Evolutionary conservation across 1,140 invertebrate genomes (phyloP).

Genomic region (Tribolium castaneum): DNA sequence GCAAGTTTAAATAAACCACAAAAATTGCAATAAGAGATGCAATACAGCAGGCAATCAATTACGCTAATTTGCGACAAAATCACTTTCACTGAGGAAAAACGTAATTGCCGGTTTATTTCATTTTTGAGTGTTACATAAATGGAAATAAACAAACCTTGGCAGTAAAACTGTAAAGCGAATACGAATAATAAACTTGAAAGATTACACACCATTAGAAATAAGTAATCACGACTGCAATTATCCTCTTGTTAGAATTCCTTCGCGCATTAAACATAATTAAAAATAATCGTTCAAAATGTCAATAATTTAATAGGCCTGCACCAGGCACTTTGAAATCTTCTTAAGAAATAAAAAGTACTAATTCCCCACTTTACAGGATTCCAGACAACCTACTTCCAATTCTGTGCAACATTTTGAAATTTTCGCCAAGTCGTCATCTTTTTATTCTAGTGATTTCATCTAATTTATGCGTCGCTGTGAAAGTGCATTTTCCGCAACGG

Average conservation of each 20-base stretch:
- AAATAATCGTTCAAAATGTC: neutral
- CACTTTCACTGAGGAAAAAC: neutral
- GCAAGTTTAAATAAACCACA: no score
- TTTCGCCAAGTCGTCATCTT: neutral
- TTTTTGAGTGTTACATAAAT: neutral
- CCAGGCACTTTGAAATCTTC: neutral
- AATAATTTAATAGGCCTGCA: neutral
- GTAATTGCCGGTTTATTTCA: neutral
- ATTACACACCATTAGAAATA: neutral
- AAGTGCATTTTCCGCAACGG: neutral
- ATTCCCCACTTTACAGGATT: neutral
- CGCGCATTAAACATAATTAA: neutral
- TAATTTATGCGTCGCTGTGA: neutral
- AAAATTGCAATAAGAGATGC: no score
- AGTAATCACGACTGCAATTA: neutral
- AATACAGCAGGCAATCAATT: neutral
- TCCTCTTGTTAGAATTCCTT: neutral
- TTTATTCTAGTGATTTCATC: neutral
- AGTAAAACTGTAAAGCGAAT: neutral
- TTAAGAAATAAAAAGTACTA: neutral
- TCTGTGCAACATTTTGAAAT: neutral
- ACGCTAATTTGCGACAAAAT: neutral
- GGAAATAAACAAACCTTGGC: neutral
- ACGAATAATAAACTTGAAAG: neutral
- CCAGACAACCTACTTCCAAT: neutral